Percentiles rank a stretch among this genome's conserved stretches.
phyloP scores from a whole-genome alignment of 2,113 vertebrate genomes.

The Caretta caretta region DNA sequence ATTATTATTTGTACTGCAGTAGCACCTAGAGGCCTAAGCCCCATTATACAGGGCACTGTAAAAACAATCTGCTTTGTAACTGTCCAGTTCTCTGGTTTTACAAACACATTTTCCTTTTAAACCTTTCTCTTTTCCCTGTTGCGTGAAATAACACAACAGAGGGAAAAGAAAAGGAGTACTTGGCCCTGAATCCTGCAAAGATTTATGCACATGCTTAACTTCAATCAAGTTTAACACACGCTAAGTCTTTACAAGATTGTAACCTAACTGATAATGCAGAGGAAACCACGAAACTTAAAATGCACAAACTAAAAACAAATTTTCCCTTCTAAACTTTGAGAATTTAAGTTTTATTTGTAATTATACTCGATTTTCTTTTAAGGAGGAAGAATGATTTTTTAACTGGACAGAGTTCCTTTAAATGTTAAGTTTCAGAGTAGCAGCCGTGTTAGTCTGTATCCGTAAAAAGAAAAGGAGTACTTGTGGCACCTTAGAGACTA shows the following conservation, averaged over 20 bases:
- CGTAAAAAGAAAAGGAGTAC: too few species aligned
- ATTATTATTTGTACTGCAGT: background rate
- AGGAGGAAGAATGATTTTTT: background rate
- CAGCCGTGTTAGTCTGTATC: too few species aligned
- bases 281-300: background rate
- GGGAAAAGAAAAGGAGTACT: background rate
- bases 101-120: background rate
- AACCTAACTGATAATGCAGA: background rate
- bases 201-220: background rate
- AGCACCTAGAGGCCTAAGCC: background rate
- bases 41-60: too few species aligned
- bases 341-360: background rate
- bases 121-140: background rate
- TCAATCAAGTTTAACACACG: too few species aligned
- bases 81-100: background rate
- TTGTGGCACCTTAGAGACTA: too few species aligned
- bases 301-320: background rate
- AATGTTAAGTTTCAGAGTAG: background rate
- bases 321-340: background rate
- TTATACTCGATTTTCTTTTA: background rate
- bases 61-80: background rate
- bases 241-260: background rate
- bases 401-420: background rate
- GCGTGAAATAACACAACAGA: background rate
- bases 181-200: background rate